Conservation (phyloP, 2,797 vertebrate genomes). For the Pygocentrus nattereri region DNA sequence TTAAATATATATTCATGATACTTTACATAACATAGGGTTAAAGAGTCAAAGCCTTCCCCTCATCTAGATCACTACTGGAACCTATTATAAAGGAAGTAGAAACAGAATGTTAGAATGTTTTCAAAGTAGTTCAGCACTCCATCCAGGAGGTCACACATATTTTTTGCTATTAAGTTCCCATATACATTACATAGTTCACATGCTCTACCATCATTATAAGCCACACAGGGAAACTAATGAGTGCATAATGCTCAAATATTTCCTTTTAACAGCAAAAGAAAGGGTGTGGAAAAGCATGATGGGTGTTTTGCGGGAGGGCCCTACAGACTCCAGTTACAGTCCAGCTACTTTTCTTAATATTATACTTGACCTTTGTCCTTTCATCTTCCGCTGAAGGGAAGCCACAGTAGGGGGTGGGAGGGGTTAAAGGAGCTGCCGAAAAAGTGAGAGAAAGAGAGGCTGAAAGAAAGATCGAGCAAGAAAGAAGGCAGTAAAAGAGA, state of each 20-base stretch:
- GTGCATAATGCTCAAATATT: constrained; percentile 68
- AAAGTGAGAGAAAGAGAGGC: background rate
- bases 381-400: constrained; percentile 58
- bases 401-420: constrained; percentile 1
- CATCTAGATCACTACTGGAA: constrained; percentile 65
- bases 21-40: too few species aligned
- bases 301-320: constrained; percentile 33
- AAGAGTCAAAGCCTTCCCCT: too few species aligned
- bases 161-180: constrained; percentile 59
- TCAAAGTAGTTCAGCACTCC: constrained; percentile 27
- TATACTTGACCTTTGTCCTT: constrained; percentile 56
- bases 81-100: constrained; percentile 68
- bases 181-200: constrained; percentile 63
- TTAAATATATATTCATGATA: too few species aligned
- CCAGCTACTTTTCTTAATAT: constrained; percentile 57
- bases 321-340: constrained; percentile 56
- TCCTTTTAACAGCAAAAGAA: constrained; percentile 57
- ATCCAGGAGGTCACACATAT: constrained; percentile 51
- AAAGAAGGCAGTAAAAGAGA: background rate
- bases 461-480: background rate
- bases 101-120: constrained; percentile 62
- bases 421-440: background rate
- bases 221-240: constrained; percentile 64
- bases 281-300: constrained; percentile 58
- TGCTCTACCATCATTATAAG: constrained; percentile 46